Percentiles rank a stretch among this genome's conserved stretches.
Conservation (phyloP, 2,113 vertebrate genomes). For the Rhea pennata region DNA sequence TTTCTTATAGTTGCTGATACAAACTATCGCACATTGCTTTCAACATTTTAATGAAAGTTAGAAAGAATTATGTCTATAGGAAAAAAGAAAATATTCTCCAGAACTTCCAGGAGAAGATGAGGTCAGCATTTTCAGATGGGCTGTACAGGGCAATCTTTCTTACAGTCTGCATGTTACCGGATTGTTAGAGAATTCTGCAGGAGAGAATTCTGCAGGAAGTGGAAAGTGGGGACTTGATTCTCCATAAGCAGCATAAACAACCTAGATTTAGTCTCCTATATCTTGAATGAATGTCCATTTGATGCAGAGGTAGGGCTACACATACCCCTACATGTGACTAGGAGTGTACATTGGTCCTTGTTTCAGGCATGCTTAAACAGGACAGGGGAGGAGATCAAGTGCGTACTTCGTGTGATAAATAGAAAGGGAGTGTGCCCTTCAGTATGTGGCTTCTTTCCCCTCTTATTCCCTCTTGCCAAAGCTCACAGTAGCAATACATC, state of each 20-base stretch:
- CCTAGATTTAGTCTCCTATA: background rate
- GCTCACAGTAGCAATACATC: background rate
- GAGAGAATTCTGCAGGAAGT: background rate
- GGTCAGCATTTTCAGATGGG: background rate
- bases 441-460: background rate
- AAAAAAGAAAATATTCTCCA: background rate
- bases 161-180: background rate
- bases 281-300: background rate
- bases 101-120: background rate
- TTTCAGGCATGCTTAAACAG: background rate
- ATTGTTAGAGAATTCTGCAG: background rate
- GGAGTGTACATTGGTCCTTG: background rate
- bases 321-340: background rate
- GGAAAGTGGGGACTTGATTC: background rate
- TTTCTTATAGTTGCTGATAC: background rate
- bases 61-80: background rate
- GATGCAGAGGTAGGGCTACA: background rate
- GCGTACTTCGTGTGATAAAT: background rate
- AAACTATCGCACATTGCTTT: background rate
- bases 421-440: background rate
- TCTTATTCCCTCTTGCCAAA: background rate
- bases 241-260: background rate
- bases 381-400: background rate
- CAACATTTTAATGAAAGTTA: background rate
- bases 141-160: background rate